phyloP scores from a whole-genome alignment of 2,113 vertebrate species.

The Gnathonemus longibarbis region DNA sequence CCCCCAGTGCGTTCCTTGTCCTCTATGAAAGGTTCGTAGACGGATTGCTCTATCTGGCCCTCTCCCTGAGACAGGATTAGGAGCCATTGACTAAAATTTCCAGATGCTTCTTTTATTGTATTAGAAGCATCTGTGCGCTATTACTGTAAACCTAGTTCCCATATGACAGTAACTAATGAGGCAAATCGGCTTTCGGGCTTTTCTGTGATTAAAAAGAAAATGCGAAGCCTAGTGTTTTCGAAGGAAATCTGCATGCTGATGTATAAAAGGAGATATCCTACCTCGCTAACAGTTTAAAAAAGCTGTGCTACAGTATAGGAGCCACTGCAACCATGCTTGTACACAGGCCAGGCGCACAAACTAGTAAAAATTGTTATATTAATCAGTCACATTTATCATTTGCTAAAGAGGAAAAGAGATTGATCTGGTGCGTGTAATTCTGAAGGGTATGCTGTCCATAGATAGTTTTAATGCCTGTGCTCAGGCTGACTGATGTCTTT shows the following conservation, averaged over 20 bases:
- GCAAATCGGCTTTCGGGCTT: conserved; percentile 38
- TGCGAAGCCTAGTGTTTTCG: conserved; percentile 15
- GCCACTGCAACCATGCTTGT: background rate
- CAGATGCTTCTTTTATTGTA: conserved; percentile 3
- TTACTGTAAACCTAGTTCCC: conserved; percentile 41
- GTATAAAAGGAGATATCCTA: conserved; percentile 21
- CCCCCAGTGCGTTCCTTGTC: background rate
- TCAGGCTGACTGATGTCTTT: background rate
- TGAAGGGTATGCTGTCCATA: background rate
- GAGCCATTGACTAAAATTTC: conserved; percentile 28
- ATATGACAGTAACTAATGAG: conserved; percentile 45
- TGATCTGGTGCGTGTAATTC: background rate
- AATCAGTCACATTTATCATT: background rate
- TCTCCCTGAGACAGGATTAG: conserved; percentile 24
- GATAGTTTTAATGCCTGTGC: background rate
- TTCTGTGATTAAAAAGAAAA: conserved; percentile 30
- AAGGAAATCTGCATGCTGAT: background rate
- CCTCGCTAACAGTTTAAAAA: background rate
- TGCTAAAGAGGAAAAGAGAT: background rate
- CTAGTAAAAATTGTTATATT: background rate
- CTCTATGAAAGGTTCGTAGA: background rate
- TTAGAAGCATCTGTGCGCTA: conserved; percentile 48
- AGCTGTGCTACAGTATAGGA: background rate
- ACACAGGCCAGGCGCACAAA: background rate
- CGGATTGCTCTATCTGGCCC: conserved; percentile 32